Conservation (phyloP, 2,113 vertebrate species). For the Chloropsis hardwickii region DNA sequence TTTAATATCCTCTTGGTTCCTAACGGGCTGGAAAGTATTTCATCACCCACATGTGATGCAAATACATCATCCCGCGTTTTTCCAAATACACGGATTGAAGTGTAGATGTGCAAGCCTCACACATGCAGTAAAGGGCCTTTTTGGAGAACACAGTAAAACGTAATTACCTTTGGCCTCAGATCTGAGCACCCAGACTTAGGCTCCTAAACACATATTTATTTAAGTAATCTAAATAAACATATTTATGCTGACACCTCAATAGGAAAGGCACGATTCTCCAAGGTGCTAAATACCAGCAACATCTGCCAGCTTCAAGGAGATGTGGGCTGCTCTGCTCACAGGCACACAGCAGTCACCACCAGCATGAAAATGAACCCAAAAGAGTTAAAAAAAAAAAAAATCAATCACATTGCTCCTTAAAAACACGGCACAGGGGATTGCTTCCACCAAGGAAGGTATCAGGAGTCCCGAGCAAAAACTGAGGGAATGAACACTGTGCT, state of each 20-base stretch:
- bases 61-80: conserved; percentile 49
- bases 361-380: neutral
- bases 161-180: conserved; percentile 61
- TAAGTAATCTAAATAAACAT: conserved; percentile 64
- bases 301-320: neutral
- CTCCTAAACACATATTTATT: conserved; percentile 62
- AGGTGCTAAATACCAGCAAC: conserved; percentile 22
- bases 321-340: neutral
- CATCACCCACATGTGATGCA: conserved; percentile 58
- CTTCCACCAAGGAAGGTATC: neutral
- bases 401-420: neutral
- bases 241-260: conserved; percentile 55
- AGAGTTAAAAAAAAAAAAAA: neutral
- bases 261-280: conserved; percentile 21
- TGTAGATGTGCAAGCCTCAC: conserved; percentile 44
- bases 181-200: conserved; percentile 34
- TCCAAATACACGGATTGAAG: conserved; percentile 41
- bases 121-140: conserved; percentile 27
- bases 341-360: neutral
- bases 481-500: neutral
- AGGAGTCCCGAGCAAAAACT: neutral
- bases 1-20: conserved; percentile 60
- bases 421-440: neutral
- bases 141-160: conserved; percentile 22
- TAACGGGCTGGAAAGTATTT: conserved; percentile 59